Evolutionary conservation across 2,888 invertebrate species (phyloP), one percentile per base, ranked within the genome.

Genomic region (Mythimna vitellina): DNA sequence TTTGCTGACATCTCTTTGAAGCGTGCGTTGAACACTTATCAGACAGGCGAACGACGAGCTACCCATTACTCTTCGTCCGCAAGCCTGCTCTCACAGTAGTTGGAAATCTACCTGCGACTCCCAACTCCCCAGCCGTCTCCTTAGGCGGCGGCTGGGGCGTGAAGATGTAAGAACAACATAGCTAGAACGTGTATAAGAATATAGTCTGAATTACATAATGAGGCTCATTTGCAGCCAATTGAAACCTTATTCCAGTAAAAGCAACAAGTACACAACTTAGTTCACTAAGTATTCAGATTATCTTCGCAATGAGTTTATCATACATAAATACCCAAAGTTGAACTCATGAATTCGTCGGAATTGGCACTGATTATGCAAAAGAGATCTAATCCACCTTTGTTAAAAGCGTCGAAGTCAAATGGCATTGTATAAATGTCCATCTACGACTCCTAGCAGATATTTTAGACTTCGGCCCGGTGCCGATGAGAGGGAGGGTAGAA

Each of bases 321-420:
- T 72, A 61, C 70, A 65, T 75, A 73, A 81, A 64, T 80, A 82
- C 68, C 61, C 72, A 65, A 76, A 82, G 86, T 85, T 85, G 87
- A 87, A 87, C 87, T 89, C 85, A 85, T 84, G 86, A 87, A 79
- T 81, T 81, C 83, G 66, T 78, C 68, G 71, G 77, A 86, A 87
- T 87, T 84, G 83, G 74, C 81, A 85, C 88, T 90, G 89, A 93
- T 93, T 93, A 93, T 93, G 93, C 91, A 93, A 93, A 94, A 88
- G 91, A 92, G 88, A 80, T 89, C 87, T 90, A 91, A 92, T 92
- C 89, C 89, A 89, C 90, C 90, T 89, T 88, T 88, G 88, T 90
- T 88, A 89, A 86, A 89, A 86, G 87, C 79, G 87, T 88, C 90
- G 83, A 88, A 90, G 90, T 92, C 91, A 92, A 92, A 92, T 88